These are phyloP conservation scores for Cariama cristata DNA, from an alignment of 2,113 vertebrate species.

Conservation along the genomic window DNA sequence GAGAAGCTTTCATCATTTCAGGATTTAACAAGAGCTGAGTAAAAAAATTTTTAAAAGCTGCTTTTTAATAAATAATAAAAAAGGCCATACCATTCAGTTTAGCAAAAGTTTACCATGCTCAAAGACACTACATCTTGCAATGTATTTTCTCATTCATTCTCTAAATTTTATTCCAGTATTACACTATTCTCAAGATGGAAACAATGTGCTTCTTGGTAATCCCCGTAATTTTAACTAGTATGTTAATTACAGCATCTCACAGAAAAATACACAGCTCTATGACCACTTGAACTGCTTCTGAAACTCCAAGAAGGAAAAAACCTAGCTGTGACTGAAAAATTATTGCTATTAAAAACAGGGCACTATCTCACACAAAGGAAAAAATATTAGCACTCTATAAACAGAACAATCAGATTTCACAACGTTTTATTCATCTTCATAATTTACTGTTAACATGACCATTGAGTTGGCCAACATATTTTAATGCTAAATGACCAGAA, in stretches of 20 bases:
- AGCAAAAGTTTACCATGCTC: background rate
- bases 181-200: background rate
- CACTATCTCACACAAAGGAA: background rate
- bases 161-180: background rate
- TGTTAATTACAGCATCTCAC: background rate
- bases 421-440: background rate
- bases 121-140: background rate
- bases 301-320: background rate
- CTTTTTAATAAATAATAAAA: background rate
- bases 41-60: background rate
- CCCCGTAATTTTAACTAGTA: background rate
- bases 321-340: background rate
- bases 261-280: background rate
- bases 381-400: background rate
- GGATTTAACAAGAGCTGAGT: slow-evolving; percentile 90
- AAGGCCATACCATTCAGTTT: background rate
- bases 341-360: background rate
- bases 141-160: background rate
- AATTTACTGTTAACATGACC: background rate
- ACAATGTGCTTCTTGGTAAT: background rate
- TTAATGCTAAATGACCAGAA: background rate
- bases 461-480: background rate
- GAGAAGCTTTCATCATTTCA: slow-evolving; percentile 94
- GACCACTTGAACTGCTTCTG: background rate
- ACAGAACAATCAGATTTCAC: background rate